A percentile compares a stretch with the other conserved stretches of the same genome.
phyloP scores from a whole-genome alignment of 2,113 vertebrate genomes.

The Alectura lathami region DNA sequence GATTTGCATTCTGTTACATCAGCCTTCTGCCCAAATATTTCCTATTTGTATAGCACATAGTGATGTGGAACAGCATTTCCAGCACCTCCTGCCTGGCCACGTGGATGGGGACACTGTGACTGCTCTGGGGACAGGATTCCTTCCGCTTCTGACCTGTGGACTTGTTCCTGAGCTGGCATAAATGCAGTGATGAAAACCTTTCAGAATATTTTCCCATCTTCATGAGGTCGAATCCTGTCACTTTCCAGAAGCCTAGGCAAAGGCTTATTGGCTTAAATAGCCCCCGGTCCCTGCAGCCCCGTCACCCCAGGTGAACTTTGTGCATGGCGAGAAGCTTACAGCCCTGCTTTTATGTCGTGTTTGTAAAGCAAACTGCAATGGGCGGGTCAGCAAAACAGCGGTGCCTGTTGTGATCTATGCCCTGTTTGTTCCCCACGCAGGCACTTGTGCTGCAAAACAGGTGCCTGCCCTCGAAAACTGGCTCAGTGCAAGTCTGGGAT shows the following conservation, averaged over 20 bases:
- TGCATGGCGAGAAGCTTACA: not conserved
- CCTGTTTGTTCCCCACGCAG: not conserved
- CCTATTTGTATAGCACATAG: not conserved
- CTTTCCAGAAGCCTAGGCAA: not conserved
- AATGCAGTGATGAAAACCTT: not conserved
- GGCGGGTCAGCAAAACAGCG: not conserved
- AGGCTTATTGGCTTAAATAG: not conserved
- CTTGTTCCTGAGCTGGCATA: not conserved
- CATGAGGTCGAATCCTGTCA: not conserved
- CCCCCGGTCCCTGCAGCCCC: not conserved
- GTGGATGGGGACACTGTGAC: not conserved
- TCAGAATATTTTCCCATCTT: not conserved
- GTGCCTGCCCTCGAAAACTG: not conserved
- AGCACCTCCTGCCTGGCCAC: not conserved
- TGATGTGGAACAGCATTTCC: not conserved
- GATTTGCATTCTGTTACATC: not conserved
- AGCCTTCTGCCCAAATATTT: accelerated
- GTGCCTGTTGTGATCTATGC: not conserved
- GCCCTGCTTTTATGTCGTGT: not conserved
- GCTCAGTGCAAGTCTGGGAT: not conserved
- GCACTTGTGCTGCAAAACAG: not conserved
- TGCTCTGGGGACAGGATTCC: not conserved
- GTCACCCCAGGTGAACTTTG: not conserved
- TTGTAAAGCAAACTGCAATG: not conserved
- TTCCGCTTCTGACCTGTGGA: not conserved